A percentile compares a stretch with the other conserved stretches of the same genome.
Evolutionary conservation across 2,113 vertebrate genomes (phyloP).

Genomic region (Natator depressus): DNA sequence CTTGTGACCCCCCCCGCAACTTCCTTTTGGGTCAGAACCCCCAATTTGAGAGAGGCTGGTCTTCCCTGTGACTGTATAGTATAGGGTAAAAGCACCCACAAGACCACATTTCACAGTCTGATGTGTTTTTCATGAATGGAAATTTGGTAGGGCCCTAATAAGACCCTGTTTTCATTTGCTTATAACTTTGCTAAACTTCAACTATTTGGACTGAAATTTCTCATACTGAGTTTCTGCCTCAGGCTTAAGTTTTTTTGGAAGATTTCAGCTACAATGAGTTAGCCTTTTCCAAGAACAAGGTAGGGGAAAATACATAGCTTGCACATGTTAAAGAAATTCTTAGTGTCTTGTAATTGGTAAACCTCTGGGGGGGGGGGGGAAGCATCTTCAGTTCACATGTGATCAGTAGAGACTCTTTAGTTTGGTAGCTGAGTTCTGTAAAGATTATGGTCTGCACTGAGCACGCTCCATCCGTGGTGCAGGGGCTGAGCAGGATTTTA

Average conservation of each 20-base stretch:
- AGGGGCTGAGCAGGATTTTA: rapidly evolving
- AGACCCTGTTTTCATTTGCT: background rate
- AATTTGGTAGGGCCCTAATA: background rate
- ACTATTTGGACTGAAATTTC: background rate
- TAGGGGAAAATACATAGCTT: background rate
- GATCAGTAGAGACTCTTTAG: background rate
- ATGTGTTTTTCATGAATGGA: too few relatives aligned
- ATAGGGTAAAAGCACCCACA: too few relatives aligned
- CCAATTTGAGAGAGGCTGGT: too few relatives aligned
- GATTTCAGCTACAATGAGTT: background rate
- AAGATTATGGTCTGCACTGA: background rate
- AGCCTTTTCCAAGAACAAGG: background rate
- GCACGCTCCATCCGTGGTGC: background rate
- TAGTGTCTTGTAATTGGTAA: background rate
- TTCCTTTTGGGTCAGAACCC: too few relatives aligned
- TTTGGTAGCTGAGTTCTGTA: background rate
- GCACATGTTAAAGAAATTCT: background rate
- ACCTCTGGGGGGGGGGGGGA: background rate
- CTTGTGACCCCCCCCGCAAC: too few relatives aligned
- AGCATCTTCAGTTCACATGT: background rate
- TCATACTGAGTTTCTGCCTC: background rate
- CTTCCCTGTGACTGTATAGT: too few relatives aligned
- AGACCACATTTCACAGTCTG: too few relatives aligned
- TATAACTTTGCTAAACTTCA: background rate
- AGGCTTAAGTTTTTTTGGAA: background rate